phyloP scores from a whole-genome alignment of 2,113 vertebrate genomes.

The Notarius lentiginosus region DNA sequence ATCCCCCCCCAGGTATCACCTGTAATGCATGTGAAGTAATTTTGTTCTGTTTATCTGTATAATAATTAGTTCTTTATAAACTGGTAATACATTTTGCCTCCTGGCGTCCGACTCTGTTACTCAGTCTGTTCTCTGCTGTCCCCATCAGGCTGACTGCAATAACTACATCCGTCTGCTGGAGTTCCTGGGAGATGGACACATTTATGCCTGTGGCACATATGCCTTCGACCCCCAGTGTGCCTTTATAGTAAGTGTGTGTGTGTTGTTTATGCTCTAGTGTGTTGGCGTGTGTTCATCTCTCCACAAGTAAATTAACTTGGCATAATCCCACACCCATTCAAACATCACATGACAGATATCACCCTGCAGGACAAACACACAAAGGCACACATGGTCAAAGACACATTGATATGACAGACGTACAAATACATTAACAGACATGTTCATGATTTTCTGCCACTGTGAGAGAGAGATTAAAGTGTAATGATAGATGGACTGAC shows the following conservation, averaged over 20 bases:
- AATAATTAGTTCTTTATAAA: neutral
- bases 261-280: neutral
- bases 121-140: slow-evolving; percentile 57
- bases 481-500: neutral
- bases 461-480: neutral
- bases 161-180: slow-evolving; percentile 86
- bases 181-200: slow-evolving; percentile 73
- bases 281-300: slow-evolving; percentile 3
- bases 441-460: neutral
- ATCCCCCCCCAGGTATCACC: neutral
- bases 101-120: neutral
- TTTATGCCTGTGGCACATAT: slow-evolving; percentile 86
- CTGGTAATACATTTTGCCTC: neutral
- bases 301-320: slow-evolving; percentile 29
- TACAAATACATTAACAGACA: neutral
- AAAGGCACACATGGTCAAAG: neutral
- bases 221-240: slow-evolving; percentile 87
- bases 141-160: slow-evolving; percentile 80
- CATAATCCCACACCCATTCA: slow-evolving; percentile 38
- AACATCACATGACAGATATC: slow-evolving; percentile 17
- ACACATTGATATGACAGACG: slow-evolving; percentile 2
- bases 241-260: slow-evolving; percentile 78
- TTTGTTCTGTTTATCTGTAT: neutral
- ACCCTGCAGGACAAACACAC: slow-evolving; percentile 15
- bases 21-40: neutral